Conservation (phyloP, 2,888 invertebrate species). For the Cetonia aurata region DNA sequence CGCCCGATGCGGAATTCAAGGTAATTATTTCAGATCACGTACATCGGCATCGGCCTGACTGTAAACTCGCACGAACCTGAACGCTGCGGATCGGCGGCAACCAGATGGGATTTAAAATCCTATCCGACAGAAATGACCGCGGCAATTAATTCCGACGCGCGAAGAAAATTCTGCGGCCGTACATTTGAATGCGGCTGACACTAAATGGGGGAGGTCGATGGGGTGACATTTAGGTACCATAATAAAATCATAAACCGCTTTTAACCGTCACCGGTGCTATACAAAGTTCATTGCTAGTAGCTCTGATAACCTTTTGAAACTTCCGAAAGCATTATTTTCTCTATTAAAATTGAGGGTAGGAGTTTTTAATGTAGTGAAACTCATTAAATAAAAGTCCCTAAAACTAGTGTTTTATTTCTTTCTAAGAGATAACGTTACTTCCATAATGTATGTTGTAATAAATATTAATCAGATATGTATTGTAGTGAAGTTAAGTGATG, state of each 20-base stretch:
- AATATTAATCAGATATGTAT: too few species aligned
- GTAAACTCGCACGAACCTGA: constrained; percentile 22
- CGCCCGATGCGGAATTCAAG: constrained; percentile 19
- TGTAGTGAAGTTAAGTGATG: too few species aligned
- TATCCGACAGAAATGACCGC: constrained; percentile 25
- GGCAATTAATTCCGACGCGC: constrained; percentile 30
- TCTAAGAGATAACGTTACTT: too few species aligned
- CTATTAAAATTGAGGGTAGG: too few species aligned
- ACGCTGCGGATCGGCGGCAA: constrained; percentile 25
- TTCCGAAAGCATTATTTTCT: not conserved
- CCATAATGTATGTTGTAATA: too few species aligned
- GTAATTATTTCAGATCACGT: constrained; percentile 41
- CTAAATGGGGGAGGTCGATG: constrained; percentile 13
- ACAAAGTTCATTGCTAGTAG: not conserved
- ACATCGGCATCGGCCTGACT: constrained; percentile 29
- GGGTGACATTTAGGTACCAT: constrained; percentile 7
- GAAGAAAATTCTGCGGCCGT: constrained; percentile 18
- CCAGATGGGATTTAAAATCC: constrained; percentile 22
- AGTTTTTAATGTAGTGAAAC: too few species aligned
- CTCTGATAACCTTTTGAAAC: not conserved
- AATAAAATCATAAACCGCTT: constrained; percentile 23
- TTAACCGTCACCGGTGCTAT: not conserved
- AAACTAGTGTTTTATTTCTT: too few species aligned
- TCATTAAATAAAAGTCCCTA: too few species aligned
- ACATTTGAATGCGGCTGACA: constrained; percentile 14